Base-by-base conservation (phyloP, 64 coral and sea anemone species). In the Cladopsammia gracilis region DNA sequence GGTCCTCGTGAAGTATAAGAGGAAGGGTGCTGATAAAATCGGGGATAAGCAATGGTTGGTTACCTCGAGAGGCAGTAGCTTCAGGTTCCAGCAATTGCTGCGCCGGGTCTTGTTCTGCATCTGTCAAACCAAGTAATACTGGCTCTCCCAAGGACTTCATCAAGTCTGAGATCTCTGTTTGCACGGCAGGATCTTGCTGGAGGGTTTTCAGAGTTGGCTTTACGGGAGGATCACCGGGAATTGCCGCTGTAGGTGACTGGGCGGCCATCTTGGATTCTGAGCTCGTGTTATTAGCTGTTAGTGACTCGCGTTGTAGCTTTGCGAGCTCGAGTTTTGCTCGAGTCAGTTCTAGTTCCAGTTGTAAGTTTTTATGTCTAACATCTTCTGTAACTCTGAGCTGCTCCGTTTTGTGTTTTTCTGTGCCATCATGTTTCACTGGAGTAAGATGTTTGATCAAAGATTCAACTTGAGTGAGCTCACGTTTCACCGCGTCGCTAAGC, bases 261-360 rank as follows among this genome's bases (percentile, higher is more conserved):
- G 23, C 51, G 16, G 9, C 77, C 52, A 91, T 83, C 42, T 64
- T 83, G 48, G 74, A 18, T 34, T 34, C 34, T 34, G 34, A 34
- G 34, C 34, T 34, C 34, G 34, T 34, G 48, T 7, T 6, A 53
- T 14, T 77, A 18, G 4, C 8, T 5, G 0, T 54, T 62, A 25
- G 56, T n/a, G 58, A 22, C 53, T 64, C 46, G 1, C 44, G 77
- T 25, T 69, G 87, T 77, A 89, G 62, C 50, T 49, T 58, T 56
- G 73, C 54, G 9, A 68, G 58, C 71, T 89, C 44, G 45, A 89
- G 48, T 54, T 89, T 89, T 25, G 72, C 45, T 4, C 59, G 59
- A 64, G 87, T 89, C 3, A 89, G 87, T 62, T 78, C 73, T 4
- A 89, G 77, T 91, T 74, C 78, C 47, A 78, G 87, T 12, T 89